These are phyloP conservation scores for Antheraea pernyi DNA, from an alignment of 1,140 invertebrate genomes.

Conservation along the genomic window DNA sequence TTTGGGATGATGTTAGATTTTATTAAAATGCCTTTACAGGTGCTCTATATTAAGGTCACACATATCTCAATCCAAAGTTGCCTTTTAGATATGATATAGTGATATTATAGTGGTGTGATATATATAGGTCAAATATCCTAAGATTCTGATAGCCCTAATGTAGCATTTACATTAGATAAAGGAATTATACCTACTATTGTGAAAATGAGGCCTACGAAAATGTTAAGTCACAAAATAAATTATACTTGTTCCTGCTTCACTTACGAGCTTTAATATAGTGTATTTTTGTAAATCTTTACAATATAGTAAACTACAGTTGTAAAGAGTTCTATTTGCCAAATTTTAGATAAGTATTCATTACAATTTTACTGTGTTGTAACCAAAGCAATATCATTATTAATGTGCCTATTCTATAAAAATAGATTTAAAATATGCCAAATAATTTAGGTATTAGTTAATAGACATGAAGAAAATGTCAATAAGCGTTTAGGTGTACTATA, in stretches of 20 bases:
- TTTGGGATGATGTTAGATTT: slow-evolving; percentile 58
- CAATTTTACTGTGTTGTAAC: slow-evolving; percentile 72
- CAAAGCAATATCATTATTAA: slow-evolving; percentile 76
- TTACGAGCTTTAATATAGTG: slow-evolving; percentile 67
- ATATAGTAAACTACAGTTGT: slow-evolving; percentile 51
- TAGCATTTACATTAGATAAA: slow-evolving; percentile 68
- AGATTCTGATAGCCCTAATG: slow-evolving; percentile 58
- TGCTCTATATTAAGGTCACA: slow-evolving; percentile 67
- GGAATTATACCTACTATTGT: slow-evolving; percentile 41
- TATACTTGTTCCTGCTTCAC: slow-evolving; percentile 66
- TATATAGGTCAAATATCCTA: slow-evolving; percentile 67
- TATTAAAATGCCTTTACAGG: slow-evolving; percentile 65
- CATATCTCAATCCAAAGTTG: slow-evolving; percentile 79
- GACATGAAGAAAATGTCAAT: slow-evolving; percentile 19
- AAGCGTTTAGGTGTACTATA: not conserved
- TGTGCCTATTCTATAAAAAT: slow-evolving; percentile 67
- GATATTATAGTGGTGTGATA: slow-evolving; percentile 51
- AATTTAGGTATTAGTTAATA: slow-evolving; percentile 60
- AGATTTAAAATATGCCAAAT: slow-evolving; percentile 63
- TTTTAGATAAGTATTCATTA: slow-evolving; percentile 72
- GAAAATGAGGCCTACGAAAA: slow-evolving; percentile 47
- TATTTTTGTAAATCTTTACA: slow-evolving; percentile 66
- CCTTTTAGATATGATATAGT: slow-evolving; percentile 77
- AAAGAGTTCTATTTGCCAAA: slow-evolving; percentile 64
- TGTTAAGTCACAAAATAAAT: slow-evolving; percentile 47